These are phyloP conservation scores for Rhyzopertha dominica DNA, from an alignment of 1,140 invertebrate species.

Conservation along the genomic window DNA sequence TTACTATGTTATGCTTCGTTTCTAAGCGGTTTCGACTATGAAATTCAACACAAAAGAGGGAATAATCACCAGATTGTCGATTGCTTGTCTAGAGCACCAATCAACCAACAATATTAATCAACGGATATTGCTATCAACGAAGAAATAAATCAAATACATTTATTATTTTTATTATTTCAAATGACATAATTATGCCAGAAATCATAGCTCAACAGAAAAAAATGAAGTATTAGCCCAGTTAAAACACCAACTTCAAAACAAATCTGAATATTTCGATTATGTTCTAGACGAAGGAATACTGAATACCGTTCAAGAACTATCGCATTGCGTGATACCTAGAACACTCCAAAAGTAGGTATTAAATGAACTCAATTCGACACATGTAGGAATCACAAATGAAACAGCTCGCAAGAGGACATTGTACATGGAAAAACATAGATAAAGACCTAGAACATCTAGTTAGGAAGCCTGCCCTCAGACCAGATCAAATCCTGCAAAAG, in stretches of 20 bases:
- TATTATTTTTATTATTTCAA: constrained; percentile 3
- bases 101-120: neutral
- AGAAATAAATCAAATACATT: neutral
- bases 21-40: constrained; percentile 28
- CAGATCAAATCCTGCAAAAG: constrained; percentile 23
- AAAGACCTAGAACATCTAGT: constrained; percentile 29
- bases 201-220: neutral
- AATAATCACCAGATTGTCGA: constrained; percentile 11
- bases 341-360: neutral
- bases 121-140: neutral
- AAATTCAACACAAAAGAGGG: constrained; percentile 13
- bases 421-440: constrained; percentile 26
- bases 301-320: neutral
- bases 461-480: constrained; percentile 24
- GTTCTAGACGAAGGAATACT: constrained; percentile 2
- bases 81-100: constrained; percentile 2
- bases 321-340: constrained; percentile 11
- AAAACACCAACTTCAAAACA: constrained; percentile 19
- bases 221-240: neutral
- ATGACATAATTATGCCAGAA: neutral
- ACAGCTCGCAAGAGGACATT: constrained; percentile 21
- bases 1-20: constrained; percentile 34
- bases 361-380: constrained; percentile 15
- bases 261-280: neutral
- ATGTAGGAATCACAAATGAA: constrained; percentile 32